A percentile compares a stretch with the other conserved stretches of the same genome.
Evolutionary conservation across 2,888 invertebrate genomes (phyloP).

Genomic region (Seira ritae): DNA sequence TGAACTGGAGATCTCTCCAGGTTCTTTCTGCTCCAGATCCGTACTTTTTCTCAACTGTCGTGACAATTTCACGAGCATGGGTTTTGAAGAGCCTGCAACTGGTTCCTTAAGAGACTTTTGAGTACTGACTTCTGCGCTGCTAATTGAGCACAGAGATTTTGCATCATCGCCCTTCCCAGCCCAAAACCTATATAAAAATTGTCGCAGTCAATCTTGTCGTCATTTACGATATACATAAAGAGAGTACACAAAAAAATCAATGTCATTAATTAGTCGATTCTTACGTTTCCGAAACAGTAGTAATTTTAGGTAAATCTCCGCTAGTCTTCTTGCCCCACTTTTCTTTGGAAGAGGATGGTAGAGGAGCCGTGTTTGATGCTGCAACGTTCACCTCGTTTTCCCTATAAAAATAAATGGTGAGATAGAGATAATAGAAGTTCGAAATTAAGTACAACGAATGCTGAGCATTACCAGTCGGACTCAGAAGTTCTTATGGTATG

Average conservation of each 20-base stretch:
- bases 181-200: constrained; percentile 42
- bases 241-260: too few relatives aligned
- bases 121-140: constrained; percentile 16
- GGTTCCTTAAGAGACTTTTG: not conserved
- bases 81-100: too few relatives aligned
- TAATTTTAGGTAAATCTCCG: not conserved
- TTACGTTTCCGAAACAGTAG: not conserved
- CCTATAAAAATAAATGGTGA: too few relatives aligned
- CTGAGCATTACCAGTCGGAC: too few relatives aligned
- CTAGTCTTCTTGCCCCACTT: not conserved
- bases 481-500: too few relatives aligned
- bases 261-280: too few relatives aligned
- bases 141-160: constrained; percentile 44
- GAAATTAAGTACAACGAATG: too few relatives aligned
- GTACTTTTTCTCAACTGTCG: not conserved
- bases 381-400: too few relatives aligned
- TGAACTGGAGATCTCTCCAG: constrained; percentile 41
- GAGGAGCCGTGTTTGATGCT: too few relatives aligned
- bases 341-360: too few relatives aligned
- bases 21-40: constrained; percentile 24
- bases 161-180: constrained; percentile 27
- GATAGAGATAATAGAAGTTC: too few relatives aligned
- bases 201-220: not conserved
- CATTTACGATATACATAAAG: too few relatives aligned
- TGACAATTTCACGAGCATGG: not conserved